Conservation (phyloP, 1,140 invertebrate genomes). For the Dryas iulia region DNA sequence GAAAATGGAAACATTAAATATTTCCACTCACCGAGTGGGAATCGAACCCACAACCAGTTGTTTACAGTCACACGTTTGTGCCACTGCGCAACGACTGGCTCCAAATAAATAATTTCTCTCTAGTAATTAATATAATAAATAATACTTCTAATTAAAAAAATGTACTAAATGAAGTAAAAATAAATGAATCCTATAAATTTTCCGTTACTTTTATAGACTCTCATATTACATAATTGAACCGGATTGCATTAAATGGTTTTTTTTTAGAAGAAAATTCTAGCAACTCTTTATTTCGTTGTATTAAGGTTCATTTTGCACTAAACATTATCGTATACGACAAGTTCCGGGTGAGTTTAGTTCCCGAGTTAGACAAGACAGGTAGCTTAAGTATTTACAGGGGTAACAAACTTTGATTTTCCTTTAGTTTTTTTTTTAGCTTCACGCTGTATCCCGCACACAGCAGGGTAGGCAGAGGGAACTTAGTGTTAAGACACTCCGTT, state of each 20-base stretch:
- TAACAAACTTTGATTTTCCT: constrained; percentile 28
- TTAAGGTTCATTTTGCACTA: not conserved
- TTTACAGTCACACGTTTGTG: too few species aligned
- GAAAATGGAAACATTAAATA: too few species aligned
- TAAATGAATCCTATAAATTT: not conserved
- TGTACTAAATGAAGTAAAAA: too few species aligned
- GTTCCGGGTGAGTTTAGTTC: constrained; percentile 42
- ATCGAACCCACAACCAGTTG: too few species aligned
- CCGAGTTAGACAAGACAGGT: constrained; percentile 48
- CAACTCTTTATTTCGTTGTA: not conserved
- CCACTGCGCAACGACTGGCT: too few species aligned
- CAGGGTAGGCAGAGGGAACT: too few species aligned
- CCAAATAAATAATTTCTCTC: too few species aligned
- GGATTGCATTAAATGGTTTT: not conserved
- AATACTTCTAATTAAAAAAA: too few species aligned
- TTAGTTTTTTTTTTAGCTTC: not conserved
- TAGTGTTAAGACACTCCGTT: too few species aligned
- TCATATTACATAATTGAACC: not conserved
- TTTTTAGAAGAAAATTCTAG: not conserved
- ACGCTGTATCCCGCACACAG: not conserved
- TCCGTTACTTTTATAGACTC: not conserved
- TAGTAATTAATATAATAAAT: too few species aligned
- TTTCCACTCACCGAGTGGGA: too few species aligned
- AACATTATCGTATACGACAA: not conserved
- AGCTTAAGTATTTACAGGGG: constrained; percentile 44